Percentiles rank a stretch among this genome's conserved stretches.
Conservation (phyloP, 1,140 invertebrate species). For the Cyclina sinensis region DNA sequence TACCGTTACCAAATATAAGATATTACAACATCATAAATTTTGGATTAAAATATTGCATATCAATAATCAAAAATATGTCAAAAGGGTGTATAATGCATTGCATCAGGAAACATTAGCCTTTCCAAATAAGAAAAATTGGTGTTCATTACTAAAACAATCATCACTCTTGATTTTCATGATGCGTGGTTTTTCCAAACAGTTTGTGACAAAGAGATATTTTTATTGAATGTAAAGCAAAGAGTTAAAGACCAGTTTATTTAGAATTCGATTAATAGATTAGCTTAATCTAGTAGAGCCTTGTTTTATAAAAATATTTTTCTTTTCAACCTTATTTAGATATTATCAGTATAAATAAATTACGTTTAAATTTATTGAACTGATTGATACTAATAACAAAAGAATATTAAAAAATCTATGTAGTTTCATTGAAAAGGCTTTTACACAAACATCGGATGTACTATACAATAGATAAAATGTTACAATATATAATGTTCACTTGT, state of each 20-base stretch:
- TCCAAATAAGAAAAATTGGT: constrained; percentile 1
- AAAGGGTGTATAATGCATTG: constrained; percentile 1
- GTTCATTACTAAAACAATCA: not conserved
- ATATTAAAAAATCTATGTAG: too few relatives aligned
- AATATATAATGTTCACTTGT: too few relatives aligned
- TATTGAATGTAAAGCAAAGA: not conserved
- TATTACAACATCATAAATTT: constrained; percentile 11
- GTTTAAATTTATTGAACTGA: too few relatives aligned
- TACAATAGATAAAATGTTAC: too few relatives aligned
- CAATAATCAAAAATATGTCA: constrained; percentile 10
- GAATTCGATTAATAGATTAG: not conserved
- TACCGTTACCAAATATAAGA: not conserved
- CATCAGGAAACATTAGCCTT: not conserved
- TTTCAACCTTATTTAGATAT: too few relatives aligned
- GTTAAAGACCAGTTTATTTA: constrained; percentile 15
- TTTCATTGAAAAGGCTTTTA: too few relatives aligned
- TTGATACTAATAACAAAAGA: too few relatives aligned
- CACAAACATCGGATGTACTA: too few relatives aligned
- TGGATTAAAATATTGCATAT: constrained; percentile 29
- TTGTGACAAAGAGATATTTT: constrained; percentile 3
- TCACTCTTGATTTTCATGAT: constrained; percentile 21
- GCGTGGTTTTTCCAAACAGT: constrained; percentile 32
- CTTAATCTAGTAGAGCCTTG: too few relatives aligned
- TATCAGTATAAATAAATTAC: too few relatives aligned
- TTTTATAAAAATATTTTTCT: too few relatives aligned